These are phyloP conservation scores for Myoxocephalus aenaeus DNA, from an alignment of 2,797 vertebrate genomes.

Conservation along the genomic window DNA sequence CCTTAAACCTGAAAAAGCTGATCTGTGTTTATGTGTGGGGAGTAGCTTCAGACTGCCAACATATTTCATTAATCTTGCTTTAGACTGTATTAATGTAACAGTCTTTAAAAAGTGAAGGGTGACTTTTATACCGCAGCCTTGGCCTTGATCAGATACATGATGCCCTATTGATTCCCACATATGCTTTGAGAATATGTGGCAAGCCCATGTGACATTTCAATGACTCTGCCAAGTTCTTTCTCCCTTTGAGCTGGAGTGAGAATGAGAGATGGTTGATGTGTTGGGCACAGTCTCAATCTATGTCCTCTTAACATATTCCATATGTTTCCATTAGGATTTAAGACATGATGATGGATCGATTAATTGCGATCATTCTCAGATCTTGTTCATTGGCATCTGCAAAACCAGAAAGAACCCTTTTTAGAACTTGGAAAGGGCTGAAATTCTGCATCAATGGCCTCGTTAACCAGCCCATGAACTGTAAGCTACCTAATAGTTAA, in stretches of 20 bases:
- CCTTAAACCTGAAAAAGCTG: conserved; percentile 44
- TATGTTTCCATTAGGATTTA: conserved; percentile 58
- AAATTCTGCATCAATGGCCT: conserved; percentile 19
- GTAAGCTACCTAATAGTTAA: neutral
- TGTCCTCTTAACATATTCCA: conserved; percentile 65
- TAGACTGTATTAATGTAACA: conserved; percentile 37
- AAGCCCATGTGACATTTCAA: conserved; percentile 47
- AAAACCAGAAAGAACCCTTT: conserved; percentile 1
- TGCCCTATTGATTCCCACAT: conserved; percentile 65
- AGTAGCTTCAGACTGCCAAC: conserved; percentile 56
- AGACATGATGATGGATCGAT: conserved; percentile 39
- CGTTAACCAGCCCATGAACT: neutral
- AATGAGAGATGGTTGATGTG: conserved; percentile 50
- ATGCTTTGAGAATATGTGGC: conserved; percentile 55
- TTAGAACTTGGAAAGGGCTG: neutral
- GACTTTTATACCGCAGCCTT: conserved; percentile 42
- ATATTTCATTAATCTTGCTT: conserved; percentile 66
- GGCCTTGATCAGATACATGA: conserved; percentile 61
- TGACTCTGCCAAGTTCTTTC: conserved; percentile 51
- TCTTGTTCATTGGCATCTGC: conserved; percentile 1
- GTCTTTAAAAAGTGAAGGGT: conserved; percentile 40
- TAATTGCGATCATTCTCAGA: conserved; percentile 35
- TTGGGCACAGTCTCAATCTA: conserved; percentile 31
- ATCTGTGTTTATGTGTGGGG: conserved; percentile 32
- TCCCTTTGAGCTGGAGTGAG: conserved; percentile 41